Evolutionary conservation across 2,113 vertebrate genomes (phyloP), one percentile per base, ranked within the genome.

Genomic region (Canis aureus): DNA sequence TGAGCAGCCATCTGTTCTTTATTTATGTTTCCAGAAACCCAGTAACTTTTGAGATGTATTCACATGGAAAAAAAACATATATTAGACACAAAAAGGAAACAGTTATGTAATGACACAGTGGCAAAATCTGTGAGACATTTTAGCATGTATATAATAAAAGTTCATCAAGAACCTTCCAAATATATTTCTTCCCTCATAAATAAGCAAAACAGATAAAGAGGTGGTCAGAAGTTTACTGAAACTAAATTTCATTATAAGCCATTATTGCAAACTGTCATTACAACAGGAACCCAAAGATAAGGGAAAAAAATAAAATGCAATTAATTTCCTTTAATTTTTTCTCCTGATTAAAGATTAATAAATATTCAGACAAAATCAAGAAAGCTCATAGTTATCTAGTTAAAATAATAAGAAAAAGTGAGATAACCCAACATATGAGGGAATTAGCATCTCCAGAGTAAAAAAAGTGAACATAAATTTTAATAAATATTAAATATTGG

Each of bases 71-170:
- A 83, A 27, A 59, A 78, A 17, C 59, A 83, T 76, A 10, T n/a
- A 76, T 92, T 82, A 92, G 64, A 74, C 98, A 92, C n/a, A 95
- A 92, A 95, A 92, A 91, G 67, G 16, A 93, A 25, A 97, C 94
- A 97, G 89, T 22, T 53, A 57, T 25, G 59, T 87, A 89, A 22
- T 20, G 15, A 82, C 67, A 93, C 76, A 49, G 12, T 32, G 12
- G 10, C 11, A 53, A 90, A 95, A 35, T 82, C 43, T 13, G 0
- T 83, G 64, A 35, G 11, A 22, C 51, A 80, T 19, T 1, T 2
- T 64, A 95, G 9, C 35, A 49, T 3, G 1, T 4, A 79, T 57
- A 90, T 9, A 87, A 0, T 74, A 43, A 82, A 78, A 62, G 25
- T 87, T 73, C 19, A 74, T 81, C 51, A 38, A 74, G 87, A 86